Evolutionary conservation across 2,888 invertebrate species (phyloP), one percentile per base, ranked within the genome.

Genomic region (Polydrusus tereticollis): DNA sequence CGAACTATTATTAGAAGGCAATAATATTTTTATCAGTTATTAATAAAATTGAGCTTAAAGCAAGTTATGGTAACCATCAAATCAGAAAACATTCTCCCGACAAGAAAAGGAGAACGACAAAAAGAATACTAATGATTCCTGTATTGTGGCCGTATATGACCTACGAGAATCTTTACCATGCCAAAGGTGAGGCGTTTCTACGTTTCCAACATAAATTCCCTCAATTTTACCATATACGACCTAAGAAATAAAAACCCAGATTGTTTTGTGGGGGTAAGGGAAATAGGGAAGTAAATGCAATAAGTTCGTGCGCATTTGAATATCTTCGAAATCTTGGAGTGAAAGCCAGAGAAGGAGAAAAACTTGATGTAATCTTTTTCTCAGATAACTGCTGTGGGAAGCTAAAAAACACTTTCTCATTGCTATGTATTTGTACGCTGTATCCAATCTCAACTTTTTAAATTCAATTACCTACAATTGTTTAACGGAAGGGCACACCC

Each of bases 201-300:
- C 52, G 70, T 71, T 45, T 73, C 73, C 21, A 76, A 77, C 68
- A 36, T 78, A 18, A 69, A 70, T 43, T 67, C 64, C 43, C 77
- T 52, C 21, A 78, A 78, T 59, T 78, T 78, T 45, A 78, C 78
- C 4, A 68, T 79, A 20, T 71, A 29, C 41, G 64, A 78, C 38
- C 43, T 75, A 50, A 10, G 18, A 16, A 3, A 14, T n/a, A 73
- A 75, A 41, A 16, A 45, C 50, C 77, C 74, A 20, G 77, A 81
- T 26, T 69, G 80, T 72, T 82, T 77, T 75, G 76, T 83, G 26
- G 82, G 83, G 82, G 78, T 83, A 60, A 81, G 83, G 64, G 74
- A 78, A 10, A 67, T 78, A 77, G 82, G 74, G 83, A 82, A 72
- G 79, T 77, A 5, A 80, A 80, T 52, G 81, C 82, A 72, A 78